Conservation (phyloP, 2,888 invertebrate species). For the Stenodera caucasica region DNA sequence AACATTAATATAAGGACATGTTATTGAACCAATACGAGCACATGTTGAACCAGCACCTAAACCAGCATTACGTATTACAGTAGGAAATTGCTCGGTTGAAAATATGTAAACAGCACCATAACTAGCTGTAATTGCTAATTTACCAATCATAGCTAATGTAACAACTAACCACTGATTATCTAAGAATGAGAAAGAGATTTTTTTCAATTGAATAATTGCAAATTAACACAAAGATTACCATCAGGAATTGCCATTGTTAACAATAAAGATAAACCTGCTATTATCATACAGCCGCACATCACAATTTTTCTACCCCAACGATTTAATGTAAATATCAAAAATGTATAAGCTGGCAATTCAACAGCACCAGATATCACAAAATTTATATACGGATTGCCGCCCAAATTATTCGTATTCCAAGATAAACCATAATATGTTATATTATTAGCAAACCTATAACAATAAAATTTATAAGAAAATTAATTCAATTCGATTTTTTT, state of each 20-base stretch:
- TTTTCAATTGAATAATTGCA: too few relatives aligned
- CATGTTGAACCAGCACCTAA: conserved; percentile 66
- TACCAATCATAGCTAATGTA: conserved; percentile 69
- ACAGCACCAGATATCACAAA: conserved; percentile 75
- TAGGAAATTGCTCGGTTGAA: conserved; percentile 75
- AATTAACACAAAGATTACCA: conserved; percentile 49
- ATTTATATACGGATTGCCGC: conserved; percentile 72
- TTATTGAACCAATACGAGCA: conserved; percentile 65
- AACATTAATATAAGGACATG: conserved; percentile 64
- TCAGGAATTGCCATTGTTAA: conserved; percentile 62
- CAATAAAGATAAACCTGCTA: conserved; percentile 64
- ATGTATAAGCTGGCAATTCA: conserved; percentile 72
- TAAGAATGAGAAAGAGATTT: too few relatives aligned
- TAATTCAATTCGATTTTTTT: not conserved
- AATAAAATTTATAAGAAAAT: conserved; percentile 7
- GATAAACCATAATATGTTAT: conserved; percentile 78
- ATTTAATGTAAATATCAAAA: conserved; percentile 68
- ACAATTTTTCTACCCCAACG: conserved; percentile 70
- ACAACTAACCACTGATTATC: conserved; percentile 62
- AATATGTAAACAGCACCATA: conserved; percentile 75
- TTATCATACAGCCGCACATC: conserved; percentile 69
- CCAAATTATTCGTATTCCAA: conserved; percentile 72
- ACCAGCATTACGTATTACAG: conserved; percentile 68
- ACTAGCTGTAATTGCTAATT: conserved; percentile 71
- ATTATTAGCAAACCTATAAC: conserved; percentile 72